Evolutionary conservation across 2,888 invertebrate species (phyloP).

Genomic region (Drosophila lacicola): DNA sequence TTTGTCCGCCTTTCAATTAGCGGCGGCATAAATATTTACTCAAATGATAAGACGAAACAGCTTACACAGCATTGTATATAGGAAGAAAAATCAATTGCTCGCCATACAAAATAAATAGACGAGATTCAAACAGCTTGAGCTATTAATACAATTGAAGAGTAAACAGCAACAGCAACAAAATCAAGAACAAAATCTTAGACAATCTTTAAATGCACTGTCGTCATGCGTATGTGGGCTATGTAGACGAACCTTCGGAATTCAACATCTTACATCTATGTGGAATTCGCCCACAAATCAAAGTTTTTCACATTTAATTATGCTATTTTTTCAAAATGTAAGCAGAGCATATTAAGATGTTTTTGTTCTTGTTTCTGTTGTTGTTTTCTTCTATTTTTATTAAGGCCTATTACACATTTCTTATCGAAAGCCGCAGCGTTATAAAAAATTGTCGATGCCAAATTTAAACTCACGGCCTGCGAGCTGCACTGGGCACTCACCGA

Average conservation of each 20-base stretch:
- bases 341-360: constrained; percentile 23
- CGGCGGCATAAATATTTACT: constrained; percentile 69
- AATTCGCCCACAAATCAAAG: constrained; percentile 7
- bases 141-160: constrained; percentile 48
- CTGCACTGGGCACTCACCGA: constrained; percentile 21
- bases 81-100: constrained; percentile 57
- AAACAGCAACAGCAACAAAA: constrained; percentile 12
- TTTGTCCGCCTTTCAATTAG: constrained; percentile 75
- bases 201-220: constrained; percentile 15
- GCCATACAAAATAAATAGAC: constrained; percentile 50
- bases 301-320: constrained; percentile 30
- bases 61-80: constrained; percentile 52
- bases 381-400: constrained; percentile 7
- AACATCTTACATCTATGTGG: neutral
- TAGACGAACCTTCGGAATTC: neutral
- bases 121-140: constrained; percentile 30
- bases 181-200: constrained; percentile 14
- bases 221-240: neutral
- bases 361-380: neutral
- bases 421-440: constrained; percentile 14
- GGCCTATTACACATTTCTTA: constrained; percentile 6
- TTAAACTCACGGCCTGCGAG: constrained; percentile 46
- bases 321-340: constrained; percentile 27
- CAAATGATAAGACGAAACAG: constrained; percentile 45
- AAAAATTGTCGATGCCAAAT: constrained; percentile 44